Conservation (phyloP, 2,113 vertebrate species). For the Ictalurus furcatus region DNA sequence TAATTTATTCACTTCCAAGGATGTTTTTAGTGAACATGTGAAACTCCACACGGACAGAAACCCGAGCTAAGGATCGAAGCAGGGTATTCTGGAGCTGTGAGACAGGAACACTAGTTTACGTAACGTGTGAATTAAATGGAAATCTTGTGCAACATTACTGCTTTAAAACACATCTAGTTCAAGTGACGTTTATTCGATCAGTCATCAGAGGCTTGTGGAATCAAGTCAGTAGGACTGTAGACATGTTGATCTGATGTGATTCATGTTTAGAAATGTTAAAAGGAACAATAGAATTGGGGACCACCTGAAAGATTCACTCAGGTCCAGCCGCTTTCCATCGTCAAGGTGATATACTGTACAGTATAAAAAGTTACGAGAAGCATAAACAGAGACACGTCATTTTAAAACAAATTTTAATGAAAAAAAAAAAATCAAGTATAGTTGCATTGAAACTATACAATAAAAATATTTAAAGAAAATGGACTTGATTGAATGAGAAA, state of each 20-base stretch:
- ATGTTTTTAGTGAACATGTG: neutral
- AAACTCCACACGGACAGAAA: neutral
- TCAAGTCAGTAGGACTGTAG: neutral
- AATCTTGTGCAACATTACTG: neutral
- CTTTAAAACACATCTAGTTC: neutral
- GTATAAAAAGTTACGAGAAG: neutral
- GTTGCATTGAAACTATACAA: slow-evolving; percentile 54
- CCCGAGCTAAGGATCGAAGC: neutral
- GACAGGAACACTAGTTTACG: neutral
- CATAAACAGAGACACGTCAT: neutral
- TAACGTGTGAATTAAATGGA: neutral
- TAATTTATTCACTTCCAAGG: neutral
- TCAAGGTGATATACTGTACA: neutral
- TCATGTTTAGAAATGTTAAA: neutral
- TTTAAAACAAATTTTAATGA: slow-evolving; percentile 58
- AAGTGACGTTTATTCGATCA: neutral
- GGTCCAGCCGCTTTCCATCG: neutral
- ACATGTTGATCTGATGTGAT: neutral
- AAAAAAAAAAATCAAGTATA: slow-evolving; percentile 53
- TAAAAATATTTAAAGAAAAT: slow-evolving; percentile 57
- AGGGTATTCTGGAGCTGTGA: neutral
- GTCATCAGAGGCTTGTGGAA: too few relatives aligned
- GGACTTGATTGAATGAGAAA: slow-evolving; percentile 50
- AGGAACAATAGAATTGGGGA: neutral
- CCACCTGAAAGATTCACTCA: neutral